phyloP scores from a whole-genome alignment of 2,113 vertebrate genomes.

The Poeciliopsis turrubarensis region DNA sequence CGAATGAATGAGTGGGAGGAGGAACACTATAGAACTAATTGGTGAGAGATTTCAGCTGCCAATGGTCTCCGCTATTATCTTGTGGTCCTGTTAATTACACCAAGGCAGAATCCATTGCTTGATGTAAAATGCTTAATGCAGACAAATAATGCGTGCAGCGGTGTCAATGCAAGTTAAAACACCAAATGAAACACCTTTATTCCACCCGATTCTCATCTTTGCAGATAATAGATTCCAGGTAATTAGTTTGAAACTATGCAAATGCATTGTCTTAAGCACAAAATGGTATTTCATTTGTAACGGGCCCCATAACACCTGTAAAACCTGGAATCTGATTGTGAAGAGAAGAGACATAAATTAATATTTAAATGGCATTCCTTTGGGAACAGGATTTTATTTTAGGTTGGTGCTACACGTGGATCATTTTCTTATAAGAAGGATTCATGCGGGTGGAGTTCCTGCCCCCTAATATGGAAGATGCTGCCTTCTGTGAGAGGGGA shows the following conservation, averaged over 20 bases:
- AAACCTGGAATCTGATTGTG: background rate
- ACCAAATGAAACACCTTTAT: conserved; percentile 11
- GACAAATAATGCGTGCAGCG: background rate
- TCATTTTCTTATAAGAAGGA: conserved; percentile 26
- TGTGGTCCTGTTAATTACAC: conserved; percentile 23
- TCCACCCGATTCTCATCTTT: background rate
- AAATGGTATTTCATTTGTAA: conserved; percentile 15
- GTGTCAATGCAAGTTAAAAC: conserved; percentile 2
- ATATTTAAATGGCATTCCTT: conserved; percentile 14
- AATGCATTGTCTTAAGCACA: conserved; percentile 12
- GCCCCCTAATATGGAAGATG: conserved; percentile 9
- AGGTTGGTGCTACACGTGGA: conserved; percentile 2
- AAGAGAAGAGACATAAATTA: conserved; percentile 22
- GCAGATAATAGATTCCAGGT: background rate
- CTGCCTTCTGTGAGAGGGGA: conserved; percentile 13
- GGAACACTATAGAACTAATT: conserved; percentile 25
- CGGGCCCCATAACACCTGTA: background rate
- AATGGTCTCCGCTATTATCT: conserved; percentile 14
- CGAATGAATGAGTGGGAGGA: conserved; percentile 24
- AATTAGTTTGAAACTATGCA: background rate
- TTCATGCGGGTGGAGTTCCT: conserved; percentile 2
- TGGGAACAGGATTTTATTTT: conserved; percentile 14
- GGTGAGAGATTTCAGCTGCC: background rate
- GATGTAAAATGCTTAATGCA: background rate
- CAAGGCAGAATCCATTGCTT: conserved; percentile 4